These are phyloP conservation scores for Pilophorus perplexus DNA, from an alignment of 2,888 invertebrate genomes.

Conservation along the genomic window DNA sequence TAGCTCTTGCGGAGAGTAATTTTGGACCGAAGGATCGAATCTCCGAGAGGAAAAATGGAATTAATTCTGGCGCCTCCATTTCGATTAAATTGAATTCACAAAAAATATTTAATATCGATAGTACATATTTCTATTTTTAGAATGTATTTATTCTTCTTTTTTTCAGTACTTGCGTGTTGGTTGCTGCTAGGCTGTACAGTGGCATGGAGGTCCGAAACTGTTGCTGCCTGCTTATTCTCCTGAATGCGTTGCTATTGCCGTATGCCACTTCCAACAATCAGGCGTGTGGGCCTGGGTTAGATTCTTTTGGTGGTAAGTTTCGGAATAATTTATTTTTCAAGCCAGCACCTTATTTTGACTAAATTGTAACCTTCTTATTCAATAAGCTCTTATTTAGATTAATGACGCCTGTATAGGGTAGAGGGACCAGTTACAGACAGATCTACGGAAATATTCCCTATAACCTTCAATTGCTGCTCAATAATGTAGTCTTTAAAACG, in stretches of 20 bases:
- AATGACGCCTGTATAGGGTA: too few species aligned
- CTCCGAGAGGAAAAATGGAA: too few species aligned
- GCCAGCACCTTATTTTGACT: not conserved
- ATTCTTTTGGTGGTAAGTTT: slow-evolving; percentile 46
- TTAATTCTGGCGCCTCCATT: too few species aligned
- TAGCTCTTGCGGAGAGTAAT: too few species aligned
- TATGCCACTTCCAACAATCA: slow-evolving; percentile 30
- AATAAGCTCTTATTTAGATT: too few species aligned
- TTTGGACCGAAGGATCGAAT: too few species aligned
- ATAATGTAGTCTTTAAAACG: too few species aligned
- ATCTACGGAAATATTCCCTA: too few species aligned
- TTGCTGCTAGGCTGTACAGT: slow-evolving; percentile 44
- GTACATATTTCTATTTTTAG: not conserved
- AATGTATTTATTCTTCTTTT: slow-evolving; percentile 6
- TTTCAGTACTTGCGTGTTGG: slow-evolving; percentile 40
- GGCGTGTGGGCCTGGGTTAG: slow-evolving; percentile 44
- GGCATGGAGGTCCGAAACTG: slow-evolving; percentile 45
- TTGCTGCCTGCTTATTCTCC: slow-evolving; percentile 38
- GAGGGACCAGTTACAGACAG: too few species aligned
- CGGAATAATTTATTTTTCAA: too few species aligned
- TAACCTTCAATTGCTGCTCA: too few species aligned
- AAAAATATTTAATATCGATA: not conserved
- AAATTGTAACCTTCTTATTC: too few species aligned
- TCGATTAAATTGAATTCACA: not conserved
- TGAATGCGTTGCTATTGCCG: slow-evolving; percentile 18